Base-by-base conservation (phyloP, 2,888 invertebrate species). In the Clitarchus hookeri region DNA sequence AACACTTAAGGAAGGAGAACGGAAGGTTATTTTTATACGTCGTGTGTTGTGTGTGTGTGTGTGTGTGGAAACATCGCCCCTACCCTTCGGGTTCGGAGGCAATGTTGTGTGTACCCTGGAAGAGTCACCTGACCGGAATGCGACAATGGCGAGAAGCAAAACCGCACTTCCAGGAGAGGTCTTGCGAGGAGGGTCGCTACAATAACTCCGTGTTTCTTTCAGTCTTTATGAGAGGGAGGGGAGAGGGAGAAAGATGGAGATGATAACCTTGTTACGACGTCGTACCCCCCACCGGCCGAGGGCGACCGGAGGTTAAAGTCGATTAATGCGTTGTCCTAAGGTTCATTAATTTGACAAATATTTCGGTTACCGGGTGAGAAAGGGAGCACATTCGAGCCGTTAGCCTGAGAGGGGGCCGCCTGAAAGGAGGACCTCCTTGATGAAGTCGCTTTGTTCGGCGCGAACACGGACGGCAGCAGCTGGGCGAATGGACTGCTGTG, bases 311-410 rank as follows among this genome's bases (percentile, higher is more conserved):
- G 79, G 27, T 65, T 26, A 48, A n/a, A 48, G 86, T 83, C 85
- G 85, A 86, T 86, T 86, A 86, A 87, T 87, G 87, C 54, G 84
- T 84, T 86, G 87, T 87, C 86, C 83, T 80, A 87, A 85, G 88
- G 86, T 88, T 87, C 88, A 88, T 88, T 87, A 87, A 87, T 82
- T 88, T 88, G 88, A 88, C 87, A 87, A 87, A 88, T 87, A 85
- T 84, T 86, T 86, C 82, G 82, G 82, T 82, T 82, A 44, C 19
- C 82, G 44, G 82, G 82, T 36, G 44, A 82, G 44, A 44, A 82
- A 82, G 65, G 65, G 65, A 65, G n/a, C 65, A 23, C 23, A 23
- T n/a, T n/a, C 65, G 65, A 65, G 65, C 65, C 65, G 65, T 65
- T 65, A n/a, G 8, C 65, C 65, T 8, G 2, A 3, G 65, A 65